These are phyloP conservation scores for Portevinia maculata DNA, from an alignment of 2,888 invertebrate genomes.

Conservation along the genomic window DNA sequence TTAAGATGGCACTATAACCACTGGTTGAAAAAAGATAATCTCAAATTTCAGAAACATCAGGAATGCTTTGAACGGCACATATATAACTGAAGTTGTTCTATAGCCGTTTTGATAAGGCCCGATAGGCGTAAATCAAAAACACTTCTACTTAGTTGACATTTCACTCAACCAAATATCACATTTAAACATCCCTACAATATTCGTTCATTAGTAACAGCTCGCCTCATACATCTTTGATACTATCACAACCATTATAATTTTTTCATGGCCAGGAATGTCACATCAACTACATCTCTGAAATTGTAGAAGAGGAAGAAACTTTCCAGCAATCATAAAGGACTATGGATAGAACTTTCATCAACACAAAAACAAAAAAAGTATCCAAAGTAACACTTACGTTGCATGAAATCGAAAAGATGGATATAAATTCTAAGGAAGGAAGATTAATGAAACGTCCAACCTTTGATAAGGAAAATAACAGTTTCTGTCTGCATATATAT, in stretches of 20 bases:
- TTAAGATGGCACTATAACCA: no score
- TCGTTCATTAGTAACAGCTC: background rate
- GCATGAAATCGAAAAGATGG: constrained; percentile 53
- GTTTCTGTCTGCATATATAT: constrained; percentile 69
- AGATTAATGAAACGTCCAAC: constrained; percentile 74
- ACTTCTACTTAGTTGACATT: no score
- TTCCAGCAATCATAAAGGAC: constrained; percentile 45
- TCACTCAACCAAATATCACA: no score
- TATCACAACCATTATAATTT: background rate
- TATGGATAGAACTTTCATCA: background rate
- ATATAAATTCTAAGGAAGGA: constrained; percentile 66
- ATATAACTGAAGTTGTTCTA: no score
- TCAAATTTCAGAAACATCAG: no score
- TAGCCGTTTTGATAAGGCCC: no score
- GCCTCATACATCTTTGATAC: no score
- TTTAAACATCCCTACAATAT: no score
- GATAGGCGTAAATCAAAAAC: no score
- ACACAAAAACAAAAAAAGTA: constrained; percentile 11
- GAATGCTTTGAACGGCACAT: no score
- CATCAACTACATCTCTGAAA: constrained; percentile 32
- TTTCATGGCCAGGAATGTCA: constrained; percentile 2
- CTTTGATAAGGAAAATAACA: constrained; percentile 71
- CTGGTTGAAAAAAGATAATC: no score
- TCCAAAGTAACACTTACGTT: constrained; percentile 61
- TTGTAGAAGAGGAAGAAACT: background rate